Evolutionary conservation across 2,797 vertebrate genomes (phyloP).

Genomic region (Melanotaenia maccullochi): DNA sequence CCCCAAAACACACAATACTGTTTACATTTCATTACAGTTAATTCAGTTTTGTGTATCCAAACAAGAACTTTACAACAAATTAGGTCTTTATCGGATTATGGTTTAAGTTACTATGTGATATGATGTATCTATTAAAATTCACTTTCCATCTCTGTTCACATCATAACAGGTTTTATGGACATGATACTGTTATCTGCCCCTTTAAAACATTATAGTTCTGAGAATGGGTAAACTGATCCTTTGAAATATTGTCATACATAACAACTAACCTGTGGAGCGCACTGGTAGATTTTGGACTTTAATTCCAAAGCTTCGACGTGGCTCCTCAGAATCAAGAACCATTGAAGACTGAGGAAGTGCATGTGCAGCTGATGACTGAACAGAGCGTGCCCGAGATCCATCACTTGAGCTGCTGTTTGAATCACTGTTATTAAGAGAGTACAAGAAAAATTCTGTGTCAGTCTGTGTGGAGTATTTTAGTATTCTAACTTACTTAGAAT

Average conservation of each 20-base stretch:
- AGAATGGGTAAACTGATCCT: background rate
- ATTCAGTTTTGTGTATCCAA: background rate
- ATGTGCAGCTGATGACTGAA: conserved; percentile 93
- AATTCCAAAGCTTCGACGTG: conserved; percentile 98
- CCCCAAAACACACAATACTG: background rate
- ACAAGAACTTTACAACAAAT: background rate
- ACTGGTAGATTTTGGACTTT: conserved; percentile 98
- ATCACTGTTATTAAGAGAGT: conserved; percentile 83
- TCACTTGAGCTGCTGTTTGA: conserved; percentile 99
- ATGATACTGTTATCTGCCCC: background rate
- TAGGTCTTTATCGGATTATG: background rate
- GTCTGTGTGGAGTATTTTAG: background rate
- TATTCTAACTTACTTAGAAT: too few species aligned
- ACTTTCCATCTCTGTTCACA: background rate
- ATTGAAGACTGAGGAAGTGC: conserved; percentile 90
- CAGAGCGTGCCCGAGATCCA: conserved; percentile 93
- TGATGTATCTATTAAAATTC: background rate
- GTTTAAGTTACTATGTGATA: background rate
- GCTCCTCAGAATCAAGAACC: conserved; percentile 93
- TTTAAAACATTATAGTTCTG: background rate
- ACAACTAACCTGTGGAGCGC: conserved; percentile 91
- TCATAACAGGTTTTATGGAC: background rate
- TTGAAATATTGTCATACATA: background rate
- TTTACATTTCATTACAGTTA: background rate
- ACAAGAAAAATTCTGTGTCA: conserved; percentile 4